Evolutionary conservation across 2,797 vertebrate species (phyloP), one percentile per base, ranked within the genome.

Genomic region (Cichlasoma orientale): DNA sequence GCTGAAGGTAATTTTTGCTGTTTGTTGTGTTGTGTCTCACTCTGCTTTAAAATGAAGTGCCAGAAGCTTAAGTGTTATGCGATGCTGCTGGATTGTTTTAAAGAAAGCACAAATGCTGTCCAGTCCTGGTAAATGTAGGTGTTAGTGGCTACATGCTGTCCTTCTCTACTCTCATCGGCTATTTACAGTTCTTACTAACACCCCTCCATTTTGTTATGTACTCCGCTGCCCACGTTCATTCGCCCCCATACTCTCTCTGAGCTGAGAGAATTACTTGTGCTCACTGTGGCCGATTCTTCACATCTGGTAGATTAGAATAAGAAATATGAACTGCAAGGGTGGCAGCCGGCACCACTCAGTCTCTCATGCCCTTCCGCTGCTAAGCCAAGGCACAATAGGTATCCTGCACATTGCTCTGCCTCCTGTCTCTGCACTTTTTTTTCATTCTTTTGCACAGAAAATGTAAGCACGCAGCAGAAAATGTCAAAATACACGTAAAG

Each of bases 191-290:
- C 88, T 85, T 74, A 87, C 89, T 85, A 91, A 92, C 92, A 91
- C 89, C 88, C 93, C 83, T 93, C 92, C 93, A 92, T 95, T 94
- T 94, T 95, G 93, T 94, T 93, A 91, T 92, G 92, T 89, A 78
- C 90, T 89, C 89, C 11, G n/a, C 89, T 88, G 90, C 93, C 94
- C 91, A 93, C 92, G 80, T 83, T 86, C 70, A 66, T 75, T 92
- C 90, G 89, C 92, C 91, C 88, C 88, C 91, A 74, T 92, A 84
- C 85, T 93, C 86, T 88, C 83, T 79, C 85, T 47, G 50, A 79
- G 86, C 83, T 38, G 77, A 69, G 71, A 91, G 86, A 91, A 88
- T 90, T 86, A 88, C 87, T 78, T 86, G 83, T 87, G 83, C 87
- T 90, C 82, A 72, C 82, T 74, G 78, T 88, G 84, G 86, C 89